Conservation (phyloP, 2,888 invertebrate species). For the Temnothorax unifasciatus region DNA sequence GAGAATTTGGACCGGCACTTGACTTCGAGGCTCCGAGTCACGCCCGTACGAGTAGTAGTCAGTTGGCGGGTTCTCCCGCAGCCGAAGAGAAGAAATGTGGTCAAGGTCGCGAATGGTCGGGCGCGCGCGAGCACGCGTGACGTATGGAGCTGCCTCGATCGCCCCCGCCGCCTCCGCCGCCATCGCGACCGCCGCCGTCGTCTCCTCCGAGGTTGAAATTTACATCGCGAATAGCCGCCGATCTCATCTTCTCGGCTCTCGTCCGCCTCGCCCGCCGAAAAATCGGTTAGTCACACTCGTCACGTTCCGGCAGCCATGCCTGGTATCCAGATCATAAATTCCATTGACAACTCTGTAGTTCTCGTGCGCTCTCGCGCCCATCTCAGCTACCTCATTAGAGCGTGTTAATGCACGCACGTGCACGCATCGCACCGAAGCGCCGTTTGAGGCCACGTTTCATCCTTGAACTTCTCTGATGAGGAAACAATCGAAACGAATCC, state of each 20-base stretch:
- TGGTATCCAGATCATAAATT: constrained; percentile 69
- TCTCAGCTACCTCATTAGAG: constrained; percentile 32
- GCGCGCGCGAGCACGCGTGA: constrained; percentile 59
- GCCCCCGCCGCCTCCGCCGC: constrained; percentile 47
- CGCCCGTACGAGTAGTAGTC: constrained; percentile 55
- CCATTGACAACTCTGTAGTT: constrained; percentile 55
- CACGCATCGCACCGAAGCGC: background rate
- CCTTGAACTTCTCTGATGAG: constrained; percentile 10
- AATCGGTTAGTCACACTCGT: constrained; percentile 80
- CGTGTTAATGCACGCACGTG: constrained; percentile 25
- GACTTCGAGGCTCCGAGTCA: constrained; percentile 50
- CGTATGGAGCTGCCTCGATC: constrained; percentile 63
- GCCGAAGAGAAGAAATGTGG: constrained; percentile 71
- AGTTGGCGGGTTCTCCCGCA: constrained; percentile 57
- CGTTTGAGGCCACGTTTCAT: constrained; percentile 36
- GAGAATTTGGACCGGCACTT: constrained; percentile 44
- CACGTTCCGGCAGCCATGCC: constrained; percentile 66
- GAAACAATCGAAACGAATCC: background rate
- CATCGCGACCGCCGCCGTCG: constrained; percentile 65
- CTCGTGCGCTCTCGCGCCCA: constrained; percentile 11
- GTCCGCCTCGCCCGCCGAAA: constrained; percentile 60
- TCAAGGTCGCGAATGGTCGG: constrained; percentile 70
- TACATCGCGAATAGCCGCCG: constrained; percentile 72
- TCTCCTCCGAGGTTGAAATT: constrained; percentile 72
- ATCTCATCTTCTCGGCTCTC: constrained; percentile 62